phyloP scores from a whole-genome alignment of 2,797 vertebrate genomes.

The Rachycentron canadum region DNA sequence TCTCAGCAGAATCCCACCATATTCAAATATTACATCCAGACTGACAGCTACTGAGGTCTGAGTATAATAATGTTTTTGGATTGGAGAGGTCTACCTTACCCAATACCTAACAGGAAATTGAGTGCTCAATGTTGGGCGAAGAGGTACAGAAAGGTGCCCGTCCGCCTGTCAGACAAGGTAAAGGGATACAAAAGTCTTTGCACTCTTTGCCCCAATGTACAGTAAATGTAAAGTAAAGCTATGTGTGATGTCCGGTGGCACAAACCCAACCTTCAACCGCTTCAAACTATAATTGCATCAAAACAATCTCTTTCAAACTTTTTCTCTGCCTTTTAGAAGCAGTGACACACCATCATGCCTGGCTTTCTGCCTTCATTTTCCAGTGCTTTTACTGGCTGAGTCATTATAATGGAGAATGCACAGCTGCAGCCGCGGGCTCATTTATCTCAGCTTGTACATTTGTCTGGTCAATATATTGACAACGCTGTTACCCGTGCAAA shows the following conservation, averaged over 20 bases:
- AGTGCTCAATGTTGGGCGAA: too few species aligned
- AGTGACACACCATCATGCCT: background rate
- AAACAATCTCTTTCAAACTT: background rate
- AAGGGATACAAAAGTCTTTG: background rate
- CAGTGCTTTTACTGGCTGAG: background rate
- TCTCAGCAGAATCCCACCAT: too few species aligned
- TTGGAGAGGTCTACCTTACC: too few species aligned
- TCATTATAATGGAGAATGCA: background rate
- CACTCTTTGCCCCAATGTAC: background rate
- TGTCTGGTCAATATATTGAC: conserved; percentile 48
- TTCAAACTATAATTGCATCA: background rate
- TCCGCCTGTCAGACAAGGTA: too few species aligned
- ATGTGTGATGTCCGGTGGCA: background rate
- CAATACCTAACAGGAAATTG: too few species aligned
- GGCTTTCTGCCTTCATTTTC: background rate
- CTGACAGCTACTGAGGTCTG: too few species aligned
- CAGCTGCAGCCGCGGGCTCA: conserved; percentile 17
- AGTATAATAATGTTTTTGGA: too few species aligned
- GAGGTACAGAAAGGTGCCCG: too few species aligned
- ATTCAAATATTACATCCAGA: too few species aligned
- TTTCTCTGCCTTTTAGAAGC: background rate
- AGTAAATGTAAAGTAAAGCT: background rate
- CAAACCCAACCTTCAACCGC: background rate
- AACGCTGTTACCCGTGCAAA: conserved; percentile 13
- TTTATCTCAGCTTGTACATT: conserved; percentile 19